Percentiles rank a stretch among this genome's conserved stretches.
Evolutionary conservation across 92 coral and sea anemone genomes (phyloP).

Genomic region (Desmophyllum pertusum): DNA sequence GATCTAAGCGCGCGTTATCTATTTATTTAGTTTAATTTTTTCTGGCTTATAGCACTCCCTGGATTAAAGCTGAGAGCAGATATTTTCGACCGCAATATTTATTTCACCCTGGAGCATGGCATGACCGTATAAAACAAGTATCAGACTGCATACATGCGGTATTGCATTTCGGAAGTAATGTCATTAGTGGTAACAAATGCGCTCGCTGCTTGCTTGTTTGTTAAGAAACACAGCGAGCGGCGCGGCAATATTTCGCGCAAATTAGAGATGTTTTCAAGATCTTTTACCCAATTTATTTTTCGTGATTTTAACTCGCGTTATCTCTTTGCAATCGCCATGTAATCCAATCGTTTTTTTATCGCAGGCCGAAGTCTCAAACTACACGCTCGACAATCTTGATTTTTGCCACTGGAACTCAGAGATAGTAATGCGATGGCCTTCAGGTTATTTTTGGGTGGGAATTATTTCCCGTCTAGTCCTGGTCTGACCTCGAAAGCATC

Average conservation of each 20-base stretch:
- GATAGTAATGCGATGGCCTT: conserved; percentile 23
- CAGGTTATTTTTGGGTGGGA: conserved; percentile 16
- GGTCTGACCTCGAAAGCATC: conserved; percentile 38
- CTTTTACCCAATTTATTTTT: conserved; percentile 4
- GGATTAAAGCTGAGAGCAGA: conserved; percentile 25
- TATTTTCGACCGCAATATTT: neutral
- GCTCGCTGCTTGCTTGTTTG: conserved; percentile 12
- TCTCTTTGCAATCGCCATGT: conserved; percentile 4
- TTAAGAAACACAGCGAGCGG: conserved; percentile 16
- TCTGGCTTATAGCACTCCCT: neutral
- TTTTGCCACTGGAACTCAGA: conserved; percentile 18
- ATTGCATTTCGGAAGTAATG: conserved; percentile 44
- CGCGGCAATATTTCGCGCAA: neutral
- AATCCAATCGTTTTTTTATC: conserved; percentile 25
- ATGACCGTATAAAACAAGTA: neutral
- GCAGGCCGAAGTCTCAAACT: neutral
- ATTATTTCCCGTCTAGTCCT: conserved; percentile 37
- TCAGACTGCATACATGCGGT: conserved; percentile 14
- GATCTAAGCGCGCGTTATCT: neutral
- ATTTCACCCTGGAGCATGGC: conserved; percentile 4
- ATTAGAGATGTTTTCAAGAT: neutral
- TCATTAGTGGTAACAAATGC: conserved; percentile 42
- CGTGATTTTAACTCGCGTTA: conserved; percentile 12
- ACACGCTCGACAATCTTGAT: conserved; percentile 4
- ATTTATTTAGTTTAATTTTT: conserved; percentile 1